These are phyloP conservation scores for Adelges cooleyi DNA, from an alignment of 1,140 invertebrate species.

Conservation along the genomic window DNA sequence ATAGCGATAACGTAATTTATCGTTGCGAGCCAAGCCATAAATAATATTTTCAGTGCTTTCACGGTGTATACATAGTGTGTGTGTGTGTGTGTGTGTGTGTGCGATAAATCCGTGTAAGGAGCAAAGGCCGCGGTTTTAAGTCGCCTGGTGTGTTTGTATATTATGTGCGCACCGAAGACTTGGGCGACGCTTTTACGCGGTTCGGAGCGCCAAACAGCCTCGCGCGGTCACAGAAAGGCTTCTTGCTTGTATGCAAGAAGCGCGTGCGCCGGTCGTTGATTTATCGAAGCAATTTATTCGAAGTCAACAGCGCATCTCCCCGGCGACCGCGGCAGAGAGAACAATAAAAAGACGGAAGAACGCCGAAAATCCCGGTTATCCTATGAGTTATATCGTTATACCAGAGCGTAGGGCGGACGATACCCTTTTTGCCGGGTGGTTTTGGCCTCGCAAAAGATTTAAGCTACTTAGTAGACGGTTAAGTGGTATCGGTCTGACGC, in stretches of 20 bases:
- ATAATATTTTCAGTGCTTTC: too few relatives aligned
- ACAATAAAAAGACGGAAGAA: slow-evolving; percentile 28
- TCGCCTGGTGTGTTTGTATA: too few relatives aligned
- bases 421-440: slow-evolving; percentile 10
- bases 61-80: too few relatives aligned
- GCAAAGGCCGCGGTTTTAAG: too few relatives aligned
- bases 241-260: too few relatives aligned
- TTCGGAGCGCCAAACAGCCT: background rate
- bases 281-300: slow-evolving; percentile 21
- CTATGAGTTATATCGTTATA: slow-evolving; percentile 9
- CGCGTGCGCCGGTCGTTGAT: slow-evolving; percentile 1
- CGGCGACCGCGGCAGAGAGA: slow-evolving; percentile 7
- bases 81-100: too few relatives aligned
- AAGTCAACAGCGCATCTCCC: too few relatives aligned
- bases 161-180: too few relatives aligned
- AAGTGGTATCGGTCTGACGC: slow-evolving; percentile 28
- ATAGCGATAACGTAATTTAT: too few relatives aligned
- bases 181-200: background rate
- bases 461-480: slow-evolving; percentile 28
- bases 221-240: background rate
- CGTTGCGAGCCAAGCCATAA: too few relatives aligned
- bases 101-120: too few relatives aligned
- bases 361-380: slow-evolving; percentile 23
- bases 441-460: slow-evolving; percentile 16
- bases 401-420: background rate